Percentiles rank a stretch among this genome's conserved stretches.
Evolutionary conservation across 2,113 vertebrate species (phyloP).

Genomic region (Lamprotornis superbus): DNA sequence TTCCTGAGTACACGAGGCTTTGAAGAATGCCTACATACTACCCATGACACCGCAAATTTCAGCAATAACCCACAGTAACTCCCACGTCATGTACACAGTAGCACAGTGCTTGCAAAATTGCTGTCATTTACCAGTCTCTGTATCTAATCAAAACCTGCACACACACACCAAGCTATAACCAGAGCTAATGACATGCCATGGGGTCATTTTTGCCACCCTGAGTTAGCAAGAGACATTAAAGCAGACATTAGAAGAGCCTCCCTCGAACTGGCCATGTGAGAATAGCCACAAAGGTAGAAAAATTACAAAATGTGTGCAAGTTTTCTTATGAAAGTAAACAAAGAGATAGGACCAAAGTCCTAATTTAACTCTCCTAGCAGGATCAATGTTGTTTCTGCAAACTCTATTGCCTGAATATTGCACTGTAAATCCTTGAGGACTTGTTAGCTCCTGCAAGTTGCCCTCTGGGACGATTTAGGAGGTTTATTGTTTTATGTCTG

Average conservation of each 20-base stretch:
- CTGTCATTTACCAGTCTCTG: neutral
- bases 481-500: neutral
- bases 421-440: neutral
- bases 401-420: neutral
- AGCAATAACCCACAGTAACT: neutral
- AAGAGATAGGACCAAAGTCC: neutral
- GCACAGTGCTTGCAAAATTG: neutral
- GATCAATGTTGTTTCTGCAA: neutral
- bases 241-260: neutral
- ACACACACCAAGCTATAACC: neutral
- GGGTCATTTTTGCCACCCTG: neutral
- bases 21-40: neutral
- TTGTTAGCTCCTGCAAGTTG: neutral
- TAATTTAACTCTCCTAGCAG: neutral
- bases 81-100: neutral
- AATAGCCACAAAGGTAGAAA: neutral
- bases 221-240: neutral
- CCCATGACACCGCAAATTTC: neutral
- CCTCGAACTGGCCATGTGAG: neutral
- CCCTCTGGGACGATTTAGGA: neutral
- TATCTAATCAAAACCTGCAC: neutral
- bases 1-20: neutral
- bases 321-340: neutral
- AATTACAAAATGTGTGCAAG: rapidly evolving
- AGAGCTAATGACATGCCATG: neutral